phyloP scores from a whole-genome alignment of 2,797 vertebrate species.

The Helicolenus hilgendorfi region DNA sequence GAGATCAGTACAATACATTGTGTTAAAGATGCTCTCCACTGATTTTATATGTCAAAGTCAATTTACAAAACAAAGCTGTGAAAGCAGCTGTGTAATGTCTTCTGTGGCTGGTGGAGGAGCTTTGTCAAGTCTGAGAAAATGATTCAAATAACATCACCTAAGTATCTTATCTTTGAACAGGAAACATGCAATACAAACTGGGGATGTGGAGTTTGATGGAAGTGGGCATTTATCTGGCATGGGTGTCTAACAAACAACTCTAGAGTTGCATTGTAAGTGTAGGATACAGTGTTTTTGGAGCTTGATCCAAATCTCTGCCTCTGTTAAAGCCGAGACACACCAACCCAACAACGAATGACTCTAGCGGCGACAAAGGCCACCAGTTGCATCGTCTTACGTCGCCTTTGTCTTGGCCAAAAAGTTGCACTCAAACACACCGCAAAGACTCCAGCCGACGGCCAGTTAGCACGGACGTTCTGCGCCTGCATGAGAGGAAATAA shows the following conservation, averaged over 20 bases:
- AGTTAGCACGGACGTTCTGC: no score
- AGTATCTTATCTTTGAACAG: not conserved
- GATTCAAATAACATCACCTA: not conserved
- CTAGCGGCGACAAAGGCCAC: no score
- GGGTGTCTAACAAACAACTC: not conserved
- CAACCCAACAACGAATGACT: no score
- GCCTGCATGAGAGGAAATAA: no score
- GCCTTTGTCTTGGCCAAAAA: no score
- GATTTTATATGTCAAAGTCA: slow-evolving; percentile 5
- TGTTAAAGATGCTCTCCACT: not conserved
- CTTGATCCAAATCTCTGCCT: not conserved
- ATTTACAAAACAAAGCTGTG: not conserved
- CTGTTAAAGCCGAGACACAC: no score
- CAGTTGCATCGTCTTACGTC: no score
- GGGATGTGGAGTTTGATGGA: not conserved
- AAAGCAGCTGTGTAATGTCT: not conserved
- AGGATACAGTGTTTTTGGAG: not conserved
- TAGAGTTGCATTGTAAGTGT: not conserved
- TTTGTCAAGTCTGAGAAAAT: not conserved
- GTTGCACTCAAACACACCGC: no score
- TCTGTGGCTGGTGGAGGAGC: not conserved
- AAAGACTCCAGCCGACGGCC: no score
- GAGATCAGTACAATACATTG: not conserved
- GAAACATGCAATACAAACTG: not conserved
- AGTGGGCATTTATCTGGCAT: not conserved